These are phyloP conservation scores for Lepeophtheirus salmonis DNA, from an alignment of 1,140 invertebrate species.

Conservation along the genomic window DNA sequence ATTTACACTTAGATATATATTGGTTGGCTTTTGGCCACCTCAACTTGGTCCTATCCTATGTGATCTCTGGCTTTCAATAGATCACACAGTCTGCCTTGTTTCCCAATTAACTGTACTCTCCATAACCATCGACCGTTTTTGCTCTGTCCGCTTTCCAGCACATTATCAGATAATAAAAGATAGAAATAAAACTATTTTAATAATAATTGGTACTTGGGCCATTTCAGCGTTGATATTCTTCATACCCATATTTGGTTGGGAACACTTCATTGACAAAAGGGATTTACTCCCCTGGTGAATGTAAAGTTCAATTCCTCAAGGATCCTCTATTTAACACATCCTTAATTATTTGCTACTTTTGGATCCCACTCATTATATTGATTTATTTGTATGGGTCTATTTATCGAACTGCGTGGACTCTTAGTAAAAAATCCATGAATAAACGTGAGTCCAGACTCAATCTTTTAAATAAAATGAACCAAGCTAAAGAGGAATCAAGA, in stretches of 20 bases:
- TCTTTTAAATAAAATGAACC: too few relatives aligned
- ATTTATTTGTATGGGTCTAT: slow-evolving; percentile 91
- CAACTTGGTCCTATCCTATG: slow-evolving; percentile 85
- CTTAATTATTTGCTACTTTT: slow-evolving; percentile 94
- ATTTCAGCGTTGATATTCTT: slow-evolving; percentile 91
- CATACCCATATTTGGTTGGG: slow-evolving; percentile 97
- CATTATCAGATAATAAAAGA: slow-evolving; percentile 93
- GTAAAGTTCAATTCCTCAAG: slow-evolving; percentile 92
- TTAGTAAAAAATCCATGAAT: slow-evolving; percentile 91
- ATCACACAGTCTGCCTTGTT: slow-evolving; percentile 95
- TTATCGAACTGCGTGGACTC: slow-evolving; percentile 42
- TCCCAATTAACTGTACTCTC: slow-evolving; percentile 97
- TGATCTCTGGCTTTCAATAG: slow-evolving; percentile 94
- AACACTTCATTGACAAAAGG: slow-evolving; percentile 56
- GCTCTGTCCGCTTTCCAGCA: slow-evolving; percentile 95
- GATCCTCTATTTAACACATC: slow-evolving; percentile 93
- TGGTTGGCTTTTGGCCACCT: slow-evolving; percentile 69
- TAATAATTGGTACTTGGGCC: slow-evolving; percentile 75
- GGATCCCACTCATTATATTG: slow-evolving; percentile 79
- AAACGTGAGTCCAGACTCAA: too few relatives aligned
- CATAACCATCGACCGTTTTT: slow-evolving; percentile 96
- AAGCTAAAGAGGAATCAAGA: too few relatives aligned
- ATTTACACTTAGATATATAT: slow-evolving; percentile 62
- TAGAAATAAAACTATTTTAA: slow-evolving; percentile 66
- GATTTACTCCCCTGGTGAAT: slow-evolving; percentile 68